Evolutionary conservation across 2,113 vertebrate genomes (phyloP).

Genomic region (Phycodurus eques): DNA sequence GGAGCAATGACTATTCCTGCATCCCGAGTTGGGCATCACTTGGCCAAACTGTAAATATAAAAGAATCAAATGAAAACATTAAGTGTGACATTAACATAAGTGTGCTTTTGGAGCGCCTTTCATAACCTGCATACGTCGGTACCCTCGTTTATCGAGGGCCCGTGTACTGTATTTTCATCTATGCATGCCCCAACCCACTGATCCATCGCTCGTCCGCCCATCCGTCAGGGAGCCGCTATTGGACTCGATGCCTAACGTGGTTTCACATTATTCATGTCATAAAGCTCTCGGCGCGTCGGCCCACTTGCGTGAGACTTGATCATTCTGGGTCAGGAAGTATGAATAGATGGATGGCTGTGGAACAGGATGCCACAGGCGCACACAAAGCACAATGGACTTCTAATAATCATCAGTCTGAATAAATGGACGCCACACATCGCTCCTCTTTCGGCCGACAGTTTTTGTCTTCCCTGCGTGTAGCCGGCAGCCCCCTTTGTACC

Average conservation of each 20-base stretch:
- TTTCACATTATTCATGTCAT: conserved; percentile 3
- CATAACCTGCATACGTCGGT: neutral
- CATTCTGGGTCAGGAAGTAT: conserved; percentile 47
- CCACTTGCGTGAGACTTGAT: conserved; percentile 10
- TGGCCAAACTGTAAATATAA: neutral
- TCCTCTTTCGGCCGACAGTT: conserved; percentile 25
- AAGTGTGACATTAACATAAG: neutral
- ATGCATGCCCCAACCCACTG: neutral
- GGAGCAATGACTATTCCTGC: too few relatives aligned
- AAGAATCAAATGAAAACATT: neutral
- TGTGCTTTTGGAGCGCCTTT: neutral
- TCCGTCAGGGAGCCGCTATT: conserved; percentile 6
- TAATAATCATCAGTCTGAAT: conserved; percentile 55
- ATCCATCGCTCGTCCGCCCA: neutral
- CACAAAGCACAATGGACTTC: conserved; percentile 43
- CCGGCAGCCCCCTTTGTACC: conserved; percentile 17
- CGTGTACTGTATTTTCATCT: neutral
- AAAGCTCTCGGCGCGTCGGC: conserved; percentile 2
- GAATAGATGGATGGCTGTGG: conserved; percentile 44
- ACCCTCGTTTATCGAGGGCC: neutral
- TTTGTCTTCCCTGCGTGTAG: conserved; percentile 12
- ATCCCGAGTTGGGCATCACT: too few relatives aligned
- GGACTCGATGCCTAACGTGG: conserved; percentile 15
- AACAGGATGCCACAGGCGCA: conserved; percentile 38
- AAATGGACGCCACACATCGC: conserved; percentile 38